Evolutionary conservation across 2,113 vertebrate species (phyloP).

Genomic region (Pogonocichla stellata): DNA sequence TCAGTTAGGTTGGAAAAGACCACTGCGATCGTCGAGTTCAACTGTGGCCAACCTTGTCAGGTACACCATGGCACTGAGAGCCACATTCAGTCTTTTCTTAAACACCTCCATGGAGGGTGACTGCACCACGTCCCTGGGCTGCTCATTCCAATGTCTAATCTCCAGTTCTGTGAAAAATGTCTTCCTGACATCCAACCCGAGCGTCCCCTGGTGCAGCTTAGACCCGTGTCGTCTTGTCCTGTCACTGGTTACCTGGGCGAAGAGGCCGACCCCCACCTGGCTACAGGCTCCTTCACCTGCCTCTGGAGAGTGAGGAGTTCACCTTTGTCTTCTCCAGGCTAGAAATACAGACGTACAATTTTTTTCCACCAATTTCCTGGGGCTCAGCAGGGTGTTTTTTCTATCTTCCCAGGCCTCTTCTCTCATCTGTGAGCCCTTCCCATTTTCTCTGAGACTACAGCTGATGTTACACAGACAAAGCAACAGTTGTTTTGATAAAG

Average conservation of each 20-base stretch:
- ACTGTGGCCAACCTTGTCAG: fast-evolving
- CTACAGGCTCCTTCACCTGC: not conserved
- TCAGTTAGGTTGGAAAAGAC: not conserved
- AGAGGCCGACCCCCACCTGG: fast-evolving
- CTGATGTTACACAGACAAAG: not conserved
- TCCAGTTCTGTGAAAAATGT: not conserved
- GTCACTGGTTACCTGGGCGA: fast-evolving
- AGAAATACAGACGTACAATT: not conserved
- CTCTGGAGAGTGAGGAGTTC: not conserved
- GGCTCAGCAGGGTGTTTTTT: not conserved
- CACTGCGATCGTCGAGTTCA: too few species aligned
- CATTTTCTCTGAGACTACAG: not conserved
- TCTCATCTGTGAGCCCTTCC: not conserved
- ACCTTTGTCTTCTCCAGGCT: not conserved
- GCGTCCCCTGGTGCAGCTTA: fast-evolving
- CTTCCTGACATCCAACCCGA: too few species aligned
- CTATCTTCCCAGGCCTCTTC: not conserved
- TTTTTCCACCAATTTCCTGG: not conserved
- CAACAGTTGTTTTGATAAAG: not conserved
- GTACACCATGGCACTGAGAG: not conserved
- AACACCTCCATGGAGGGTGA: too few species aligned
- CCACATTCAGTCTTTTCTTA: not conserved
- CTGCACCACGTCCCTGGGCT: not conserved
- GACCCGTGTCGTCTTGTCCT: not conserved
- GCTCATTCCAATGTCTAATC: fast-evolving